Evolutionary conservation across 2,797 vertebrate genomes (phyloP).

Genomic region (Microchirus variegatus): DNA sequence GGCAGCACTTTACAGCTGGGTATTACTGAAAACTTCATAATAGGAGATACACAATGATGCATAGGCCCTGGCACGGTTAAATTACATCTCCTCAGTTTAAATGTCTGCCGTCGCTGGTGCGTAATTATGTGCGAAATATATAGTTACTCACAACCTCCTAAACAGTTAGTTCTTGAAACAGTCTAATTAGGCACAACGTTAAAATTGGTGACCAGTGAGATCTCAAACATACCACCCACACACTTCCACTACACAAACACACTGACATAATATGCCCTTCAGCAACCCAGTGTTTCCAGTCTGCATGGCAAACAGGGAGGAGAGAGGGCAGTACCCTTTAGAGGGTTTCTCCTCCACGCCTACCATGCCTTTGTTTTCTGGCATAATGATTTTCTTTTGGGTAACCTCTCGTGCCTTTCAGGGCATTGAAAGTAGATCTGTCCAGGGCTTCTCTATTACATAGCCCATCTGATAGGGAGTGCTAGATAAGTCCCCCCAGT

Average conservation of each 20-base stretch:
- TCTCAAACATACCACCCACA: conserved; percentile 36
- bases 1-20: conserved; percentile 15
- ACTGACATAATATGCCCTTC: conserved; percentile 25
- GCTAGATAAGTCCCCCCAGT: conserved; percentile 79
- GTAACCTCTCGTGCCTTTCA: conserved; percentile 81
- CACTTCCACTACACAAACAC: conserved; percentile 4
- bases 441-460: conserved; percentile 78
- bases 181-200: conserved; percentile 47
- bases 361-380: conserved; percentile 73
- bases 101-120: conserved; percentile 24
- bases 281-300: conserved; percentile 44
- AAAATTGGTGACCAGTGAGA: conserved; percentile 39
- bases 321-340: conserved; percentile 57
- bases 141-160: conserved; percentile 29
- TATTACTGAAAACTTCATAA: conserved; percentile 40
- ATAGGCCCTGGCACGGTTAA: conserved; percentile 27
- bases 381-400: conserved; percentile 84
- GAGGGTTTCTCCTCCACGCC: conserved; percentile 72
- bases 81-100: conserved; percentile 37
- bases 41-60: conserved; percentile 28
- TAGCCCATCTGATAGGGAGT: conserved; percentile 80
- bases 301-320: conserved; percentile 38
- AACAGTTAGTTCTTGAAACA: conserved; percentile 37
- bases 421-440: conserved; percentile 81
- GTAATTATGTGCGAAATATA: conserved; percentile 54